Conservation (phyloP, 1,140 invertebrate genomes). For the Zaprionus africanus region DNA sequence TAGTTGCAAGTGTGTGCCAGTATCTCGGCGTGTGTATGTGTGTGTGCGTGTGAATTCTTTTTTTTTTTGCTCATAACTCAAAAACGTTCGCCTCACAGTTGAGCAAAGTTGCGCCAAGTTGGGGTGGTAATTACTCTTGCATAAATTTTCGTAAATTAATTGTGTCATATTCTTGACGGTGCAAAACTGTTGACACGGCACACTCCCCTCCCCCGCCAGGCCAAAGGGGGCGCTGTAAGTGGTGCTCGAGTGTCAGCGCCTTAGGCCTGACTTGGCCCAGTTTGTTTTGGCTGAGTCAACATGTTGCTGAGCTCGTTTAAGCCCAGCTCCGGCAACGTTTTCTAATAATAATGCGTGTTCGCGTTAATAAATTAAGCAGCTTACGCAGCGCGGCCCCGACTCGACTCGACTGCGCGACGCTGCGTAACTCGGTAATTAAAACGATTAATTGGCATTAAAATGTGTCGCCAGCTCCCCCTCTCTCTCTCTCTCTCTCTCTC, state of each 20-base stretch:
- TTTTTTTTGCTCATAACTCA: conserved; percentile 2
- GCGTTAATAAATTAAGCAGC: conserved; percentile 50
- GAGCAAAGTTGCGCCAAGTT: conserved; percentile 8
- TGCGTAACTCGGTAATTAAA: conserved; percentile 45
- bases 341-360: conserved; percentile 46
- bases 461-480: neutral
- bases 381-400: conserved; percentile 16
- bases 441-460: conserved; percentile 51
- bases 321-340: conserved; percentile 32
- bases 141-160: conserved; percentile 52
- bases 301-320: conserved; percentile 41
- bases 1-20: conserved; percentile 21
- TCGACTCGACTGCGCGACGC: neutral
- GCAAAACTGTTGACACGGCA: conserved; percentile 41
- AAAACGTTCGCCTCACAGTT: conserved; percentile 4
- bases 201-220: neutral
- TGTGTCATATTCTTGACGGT: conserved; percentile 43
- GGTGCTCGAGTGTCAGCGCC: conserved; percentile 1
- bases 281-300: conserved; percentile 38
- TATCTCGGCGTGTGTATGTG: neutral
- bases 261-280: conserved; percentile 19
- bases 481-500: neutral
- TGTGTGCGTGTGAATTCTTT: conserved; percentile 3
- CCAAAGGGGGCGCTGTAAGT: neutral
- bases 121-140: conserved; percentile 53